phyloP scores from a whole-genome alignment of 1,140 invertebrate species.

The Bombus balteatus region DNA sequence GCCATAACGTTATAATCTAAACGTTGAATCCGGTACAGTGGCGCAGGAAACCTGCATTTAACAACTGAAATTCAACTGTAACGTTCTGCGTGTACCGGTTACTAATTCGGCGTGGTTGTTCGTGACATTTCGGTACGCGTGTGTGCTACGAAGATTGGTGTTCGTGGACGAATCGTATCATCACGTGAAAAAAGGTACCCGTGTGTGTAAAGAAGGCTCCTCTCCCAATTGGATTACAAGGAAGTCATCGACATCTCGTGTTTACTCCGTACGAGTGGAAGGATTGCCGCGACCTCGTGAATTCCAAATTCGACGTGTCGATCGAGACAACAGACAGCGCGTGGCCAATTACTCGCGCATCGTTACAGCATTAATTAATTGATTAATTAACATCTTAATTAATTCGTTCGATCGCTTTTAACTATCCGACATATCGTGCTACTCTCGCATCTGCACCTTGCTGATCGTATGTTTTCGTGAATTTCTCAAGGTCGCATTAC shows the following conservation, averaged over 20 bases:
- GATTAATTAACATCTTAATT: slow-evolving; percentile 46
- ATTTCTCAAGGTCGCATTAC: not conserved
- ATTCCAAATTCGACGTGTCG: slow-evolving; percentile 45
- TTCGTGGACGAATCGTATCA: not conserved
- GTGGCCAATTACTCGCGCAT: slow-evolving; percentile 52
- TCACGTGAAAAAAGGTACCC: slow-evolving; percentile 9
- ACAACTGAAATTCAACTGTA: not conserved
- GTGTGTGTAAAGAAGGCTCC: slow-evolving; percentile 23
- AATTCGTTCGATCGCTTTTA: slow-evolving; percentile 32
- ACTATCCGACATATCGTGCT: not conserved
- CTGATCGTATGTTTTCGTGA: not conserved
- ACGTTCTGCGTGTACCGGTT: not conserved
- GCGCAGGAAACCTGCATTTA: not conserved
- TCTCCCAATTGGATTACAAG: slow-evolving; percentile 42
- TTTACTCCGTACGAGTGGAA: slow-evolving; percentile 31
- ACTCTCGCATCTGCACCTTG: not conserved
- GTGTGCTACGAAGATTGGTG: slow-evolving; percentile 6
- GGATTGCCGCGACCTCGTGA: slow-evolving; percentile 36
- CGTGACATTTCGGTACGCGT: slow-evolving; percentile 30
- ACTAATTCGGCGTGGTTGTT: slow-evolving; percentile 1
- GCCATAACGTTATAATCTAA: not conserved
- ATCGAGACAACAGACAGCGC: slow-evolving; percentile 47
- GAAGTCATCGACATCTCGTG: slow-evolving; percentile 30
- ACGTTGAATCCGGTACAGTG: not conserved
- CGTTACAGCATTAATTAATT: slow-evolving; percentile 44